These are phyloP conservation scores for Heliconius hortense DNA, from an alignment of 2,888 invertebrate species.

Conservation along the genomic window DNA sequence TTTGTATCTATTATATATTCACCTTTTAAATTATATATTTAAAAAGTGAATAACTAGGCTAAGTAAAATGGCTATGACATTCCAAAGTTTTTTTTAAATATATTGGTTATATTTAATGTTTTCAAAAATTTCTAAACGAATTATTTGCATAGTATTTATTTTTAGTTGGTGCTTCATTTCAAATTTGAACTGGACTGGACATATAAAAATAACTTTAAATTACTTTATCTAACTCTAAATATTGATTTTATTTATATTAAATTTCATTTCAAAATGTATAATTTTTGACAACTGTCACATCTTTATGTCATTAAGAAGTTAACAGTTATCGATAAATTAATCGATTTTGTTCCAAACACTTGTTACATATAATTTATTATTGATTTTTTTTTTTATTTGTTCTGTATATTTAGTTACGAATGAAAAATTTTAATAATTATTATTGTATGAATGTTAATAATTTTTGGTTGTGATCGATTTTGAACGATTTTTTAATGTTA, in stretches of 20 bases:
- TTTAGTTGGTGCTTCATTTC: conserved; percentile 15
- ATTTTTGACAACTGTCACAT: conserved; percentile 57
- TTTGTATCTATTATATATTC: background rate
- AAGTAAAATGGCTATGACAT: conserved; percentile 69
- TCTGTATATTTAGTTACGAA: conserved; percentile 35
- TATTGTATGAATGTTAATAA: conserved; percentile 42
- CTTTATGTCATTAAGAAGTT: conserved; percentile 67
- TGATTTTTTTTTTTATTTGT: background rate
- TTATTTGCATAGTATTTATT: conserved; percentile 9
- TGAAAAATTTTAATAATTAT: conserved; percentile 39
- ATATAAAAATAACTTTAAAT: background rate
- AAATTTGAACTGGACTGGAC: background rate
- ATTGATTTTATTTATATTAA: background rate
- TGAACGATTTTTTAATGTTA: conserved; percentile 47
- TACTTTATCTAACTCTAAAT: background rate
- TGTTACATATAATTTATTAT: conserved; percentile 34
- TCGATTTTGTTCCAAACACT: conserved; percentile 28
- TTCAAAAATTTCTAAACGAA: background rate
- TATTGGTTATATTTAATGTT: conserved; percentile 18
- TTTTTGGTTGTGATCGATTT: conserved; percentile 78
- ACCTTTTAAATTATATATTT: background rate
- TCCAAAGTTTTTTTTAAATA: conserved; percentile 63
- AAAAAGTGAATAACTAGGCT: conserved; percentile 33
- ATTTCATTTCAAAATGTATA: conserved; percentile 15
- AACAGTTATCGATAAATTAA: conserved; percentile 47